These are phyloP conservation scores for Ectemnius continuus DNA, from an alignment of 2,888 invertebrate genomes.

Conservation along the genomic window DNA sequence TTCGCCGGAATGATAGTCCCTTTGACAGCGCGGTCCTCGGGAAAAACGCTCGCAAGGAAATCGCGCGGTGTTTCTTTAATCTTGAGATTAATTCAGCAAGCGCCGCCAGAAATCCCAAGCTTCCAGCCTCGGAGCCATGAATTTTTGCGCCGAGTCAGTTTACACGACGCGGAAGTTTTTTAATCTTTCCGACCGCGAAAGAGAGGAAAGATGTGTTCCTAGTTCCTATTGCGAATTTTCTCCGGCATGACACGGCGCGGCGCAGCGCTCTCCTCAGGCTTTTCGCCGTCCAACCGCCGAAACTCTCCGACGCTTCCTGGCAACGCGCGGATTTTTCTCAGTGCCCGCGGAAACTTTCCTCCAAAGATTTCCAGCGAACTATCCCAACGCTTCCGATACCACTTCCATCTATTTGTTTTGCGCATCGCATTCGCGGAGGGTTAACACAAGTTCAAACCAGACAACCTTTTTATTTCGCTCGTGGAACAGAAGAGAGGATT, in stretches of 20 bases:
- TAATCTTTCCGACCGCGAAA: slow-evolving; percentile 16
- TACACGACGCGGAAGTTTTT: slow-evolving; percentile 33
- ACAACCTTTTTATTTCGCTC: slow-evolving; percentile 2
- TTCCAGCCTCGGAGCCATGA: slow-evolving; percentile 1
- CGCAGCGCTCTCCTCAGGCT: slow-evolving; percentile 15
- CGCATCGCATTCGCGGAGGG: slow-evolving; percentile 8
- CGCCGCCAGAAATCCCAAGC: slow-evolving; percentile 15
- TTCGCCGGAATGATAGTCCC: too few species aligned
- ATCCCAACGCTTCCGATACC: not conserved
- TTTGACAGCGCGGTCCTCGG: not conserved
- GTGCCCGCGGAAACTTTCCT: slow-evolving; percentile 15
- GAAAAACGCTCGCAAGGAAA: slow-evolving; percentile 11
- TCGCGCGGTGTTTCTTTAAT: slow-evolving; percentile 21
- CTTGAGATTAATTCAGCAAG: slow-evolving; percentile 32
- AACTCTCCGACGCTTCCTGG: not conserved
- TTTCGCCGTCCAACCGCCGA: slow-evolving; percentile 2
- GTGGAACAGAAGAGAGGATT: not conserved
- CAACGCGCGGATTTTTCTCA: slow-evolving; percentile 1
- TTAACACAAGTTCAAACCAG: slow-evolving; percentile 12
- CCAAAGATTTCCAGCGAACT: slow-evolving; percentile 10
- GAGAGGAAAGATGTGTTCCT: not conserved
- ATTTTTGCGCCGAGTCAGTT: slow-evolving; percentile 18
- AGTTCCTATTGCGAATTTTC: slow-evolving; percentile 16
- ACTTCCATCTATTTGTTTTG: not conserved
- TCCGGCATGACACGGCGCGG: slow-evolving; percentile 23